Base-by-base conservation (phyloP, 2,888 invertebrate genomes). In the Harpalus rufipes region DNA sequence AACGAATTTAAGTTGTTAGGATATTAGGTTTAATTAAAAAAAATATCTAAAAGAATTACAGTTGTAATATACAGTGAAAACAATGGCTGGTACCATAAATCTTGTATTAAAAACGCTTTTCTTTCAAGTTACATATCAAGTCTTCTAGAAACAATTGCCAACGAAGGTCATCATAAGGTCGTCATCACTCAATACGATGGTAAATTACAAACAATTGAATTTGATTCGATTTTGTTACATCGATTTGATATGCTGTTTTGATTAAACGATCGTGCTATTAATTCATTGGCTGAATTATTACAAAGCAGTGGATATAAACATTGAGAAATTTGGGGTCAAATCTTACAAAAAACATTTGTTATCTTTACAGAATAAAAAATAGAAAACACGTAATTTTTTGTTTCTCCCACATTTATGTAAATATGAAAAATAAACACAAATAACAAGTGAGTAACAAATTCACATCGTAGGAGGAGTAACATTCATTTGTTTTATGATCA, bases 141-240 rank as follows among this genome's bases (percentile, higher is more conserved):
- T 21, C 21, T 21, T 21, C 21, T 21, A 21, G 21, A 21, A 21
- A 21, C 21, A 21, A 21, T 21, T 51, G 44, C 39, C 7, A 41
- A 16, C 39, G 51, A 78, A 78, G 78, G 58, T 79, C 39, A 16
- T 10, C n/a, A 6, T 1, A 32, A 78, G 44, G 44, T 51, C 44
- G 44, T 12, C 44, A 12, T 4, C 44, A 51, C 44, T 51, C 32
- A 32, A 32, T 32, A 32, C 32, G 32, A 32, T 32, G 32, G 44
- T 12, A 12, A 63, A 56, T 78, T 14, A 7, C 68, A 39, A 68
- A 68, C 41, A 68, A 78, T 68, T 68, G 68, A 68, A 68, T 14
- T 14, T 58, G 78, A 78, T 78, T 58, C 16, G 58, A 56, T 58
- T 78, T 78, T 78, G 44, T 78, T 78, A 25, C 14, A 78, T 58